Base-by-base conservation (phyloP, 2,888 invertebrate genomes). In the Melanophora roralis region DNA sequence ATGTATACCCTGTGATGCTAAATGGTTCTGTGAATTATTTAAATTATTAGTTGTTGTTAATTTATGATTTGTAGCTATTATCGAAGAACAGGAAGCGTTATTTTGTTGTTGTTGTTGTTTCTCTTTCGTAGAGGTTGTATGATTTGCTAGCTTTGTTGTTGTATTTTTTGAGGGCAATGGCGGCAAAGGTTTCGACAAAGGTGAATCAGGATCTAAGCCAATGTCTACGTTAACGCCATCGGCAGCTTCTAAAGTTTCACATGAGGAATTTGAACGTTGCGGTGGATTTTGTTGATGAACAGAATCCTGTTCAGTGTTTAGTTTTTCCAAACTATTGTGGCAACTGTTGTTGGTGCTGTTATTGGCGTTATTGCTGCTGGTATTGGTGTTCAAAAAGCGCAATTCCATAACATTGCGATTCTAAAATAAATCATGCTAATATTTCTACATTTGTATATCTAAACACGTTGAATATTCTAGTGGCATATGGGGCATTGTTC, bases 371-470 rank as follows among this genome's bases (percentile, higher is more conserved):
- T 60, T 67, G 51, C 27, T 81, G 77, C 81, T 49, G 84, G 81
- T 53, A 84, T 53, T 67, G 73, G 75, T 76, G 74, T 75, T 88
- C 88, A 87, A 88, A 87, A 88, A 91, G 83, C 86, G 89, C 84
- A 86, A 87, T 88, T 86, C 89, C 90, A 87, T 89, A 84, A 89
- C 87, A 83, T 89, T 89, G 84, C 88, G 88, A 86, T 89, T 89
- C 89, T 89, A 88, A 84, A 89, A 89, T 87, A 88, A 83, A 85
- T 86, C 85, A 89, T 85, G 88, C 88, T 86, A 84, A 88, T 86
- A 86, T 85, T 84, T 86, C 86, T 86, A 88, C 86, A 86, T 85
- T 84, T 86, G 86, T 86, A 86, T 85, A 84, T 86, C 86, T 85
- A 84, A 84, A 84, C 86, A 84, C 85, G 84, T 85, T 83, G 83